phyloP scores from a whole-genome alignment of 30 jellyfish, hydroid and myxozoan species.

The Pseudorhiza aurosa region DNA sequence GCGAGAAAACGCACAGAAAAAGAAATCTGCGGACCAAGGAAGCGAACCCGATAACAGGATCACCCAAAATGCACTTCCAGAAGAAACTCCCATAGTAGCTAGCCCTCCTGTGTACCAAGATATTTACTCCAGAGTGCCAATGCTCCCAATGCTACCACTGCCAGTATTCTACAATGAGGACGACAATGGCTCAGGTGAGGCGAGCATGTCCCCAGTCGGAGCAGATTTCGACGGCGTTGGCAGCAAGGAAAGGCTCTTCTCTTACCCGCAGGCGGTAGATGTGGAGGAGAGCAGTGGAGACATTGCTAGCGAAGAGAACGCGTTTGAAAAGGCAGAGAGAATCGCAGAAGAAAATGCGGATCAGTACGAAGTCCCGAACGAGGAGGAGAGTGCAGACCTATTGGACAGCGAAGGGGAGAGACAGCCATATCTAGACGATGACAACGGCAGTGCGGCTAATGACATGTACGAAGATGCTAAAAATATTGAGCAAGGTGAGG shows the following conservation, averaged over 20 bases:
- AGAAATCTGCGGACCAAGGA: slow-evolving; percentile 35
- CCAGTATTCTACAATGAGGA: slow-evolving; percentile 60
- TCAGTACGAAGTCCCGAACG: neutral
- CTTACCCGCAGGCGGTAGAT: neutral
- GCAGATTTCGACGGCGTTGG: slow-evolving; percentile 13
- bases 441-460: slow-evolving; percentile 30
- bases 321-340: slow-evolving; percentile 1
- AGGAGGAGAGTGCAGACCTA: neutral
- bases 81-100: slow-evolving; percentile 63
- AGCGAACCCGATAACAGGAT: slow-evolving; percentile 58
- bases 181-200: slow-evolving; percentile 48
- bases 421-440: slow-evolving; percentile 16
- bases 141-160: slow-evolving; percentile 73
- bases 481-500: slow-evolving; percentile 32
- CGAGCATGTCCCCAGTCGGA: slow-evolving; percentile 23
- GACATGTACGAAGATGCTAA: slow-evolving; percentile 46
- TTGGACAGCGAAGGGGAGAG: neutral
- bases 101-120: slow-evolving; percentile 78
- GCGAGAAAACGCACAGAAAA: slow-evolving; percentile 56
- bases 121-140: slow-evolving; percentile 64
- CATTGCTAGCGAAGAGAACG: neutral
- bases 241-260: slow-evolving; percentile 9
- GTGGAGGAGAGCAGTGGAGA: slow-evolving; percentile 22
- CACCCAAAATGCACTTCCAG: slow-evolving; percentile 41
- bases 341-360: neutral